Evolutionary conservation across 2,113 vertebrate species (phyloP).

Genomic region (Ovis aries): DNA sequence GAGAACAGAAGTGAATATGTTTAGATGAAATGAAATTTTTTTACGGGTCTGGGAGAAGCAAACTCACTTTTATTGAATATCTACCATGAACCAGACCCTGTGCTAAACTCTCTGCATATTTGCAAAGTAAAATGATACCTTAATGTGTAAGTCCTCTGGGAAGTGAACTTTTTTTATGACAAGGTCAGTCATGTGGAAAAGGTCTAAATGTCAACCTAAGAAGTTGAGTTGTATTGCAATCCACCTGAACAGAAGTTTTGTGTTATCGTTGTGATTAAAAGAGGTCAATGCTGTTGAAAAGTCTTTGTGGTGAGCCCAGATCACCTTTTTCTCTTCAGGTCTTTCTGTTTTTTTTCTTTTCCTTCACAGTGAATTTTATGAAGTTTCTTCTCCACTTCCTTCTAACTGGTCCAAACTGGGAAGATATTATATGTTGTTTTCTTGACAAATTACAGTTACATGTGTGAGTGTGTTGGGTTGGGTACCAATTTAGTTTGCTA

Average conservation of each 20-base stretch:
- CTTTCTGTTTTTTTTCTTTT: background rate
- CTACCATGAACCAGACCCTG: background rate
- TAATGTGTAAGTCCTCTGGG: background rate
- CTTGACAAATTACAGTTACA: background rate
- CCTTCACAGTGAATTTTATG: background rate
- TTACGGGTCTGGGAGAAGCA: background rate
- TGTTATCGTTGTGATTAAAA: background rate
- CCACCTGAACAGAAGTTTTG: background rate
- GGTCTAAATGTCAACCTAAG: background rate
- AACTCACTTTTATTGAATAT: background rate
- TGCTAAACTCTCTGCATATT: background rate
- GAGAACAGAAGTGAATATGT: background rate
- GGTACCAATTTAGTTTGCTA: background rate
- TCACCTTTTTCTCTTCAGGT: background rate
- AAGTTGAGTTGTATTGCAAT: background rate
- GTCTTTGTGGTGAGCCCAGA: background rate
- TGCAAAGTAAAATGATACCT: background rate
- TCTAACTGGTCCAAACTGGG: background rate
- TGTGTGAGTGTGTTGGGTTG: accelerated
- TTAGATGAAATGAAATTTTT: background rate
- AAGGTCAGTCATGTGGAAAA: background rate
- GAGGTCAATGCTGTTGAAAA: no score
- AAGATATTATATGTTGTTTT: background rate
- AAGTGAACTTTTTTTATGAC: background rate
- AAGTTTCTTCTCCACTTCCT: background rate